These are phyloP conservation scores for Catostylus mosaicus DNA, from an alignment of 30 jellyfish, hydroid and myxozoan genomes.

Conservation along the genomic window DNA sequence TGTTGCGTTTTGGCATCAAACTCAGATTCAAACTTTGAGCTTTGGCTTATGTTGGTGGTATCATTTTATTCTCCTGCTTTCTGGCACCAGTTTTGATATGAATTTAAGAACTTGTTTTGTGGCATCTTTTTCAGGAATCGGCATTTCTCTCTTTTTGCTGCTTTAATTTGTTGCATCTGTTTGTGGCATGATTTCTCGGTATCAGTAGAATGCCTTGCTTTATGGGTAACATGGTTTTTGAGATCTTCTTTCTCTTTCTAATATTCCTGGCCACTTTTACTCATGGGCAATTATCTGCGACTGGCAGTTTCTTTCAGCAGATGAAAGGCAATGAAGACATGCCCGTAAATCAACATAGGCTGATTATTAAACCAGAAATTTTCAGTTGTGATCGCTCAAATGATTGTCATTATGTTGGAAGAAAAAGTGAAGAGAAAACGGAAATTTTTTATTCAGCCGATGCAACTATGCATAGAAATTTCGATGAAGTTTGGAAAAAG, in stretches of 20 bases:
- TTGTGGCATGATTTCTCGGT: no score
- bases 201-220: no score
- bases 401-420: background rate
- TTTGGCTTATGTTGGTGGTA: no score
- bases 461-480: background rate
- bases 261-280: background rate
- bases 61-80: no score
- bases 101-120: no score
- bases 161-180: no score
- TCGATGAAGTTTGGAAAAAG: background rate
- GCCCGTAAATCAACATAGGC: background rate
- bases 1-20: no score
- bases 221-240: no score
- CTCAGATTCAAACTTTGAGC: no score
- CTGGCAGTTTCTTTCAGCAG: background rate
- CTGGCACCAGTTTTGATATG: no score
- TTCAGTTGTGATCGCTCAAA: background rate
- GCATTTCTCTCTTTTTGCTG: no score
- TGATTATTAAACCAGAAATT: background rate
- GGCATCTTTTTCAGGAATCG: no score
- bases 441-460: background rate
- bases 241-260: background rate
- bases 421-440: background rate
- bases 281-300: background rate
- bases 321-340: background rate